Percentiles rank a stretch among this genome's conserved stretches.
Evolutionary conservation across 2,113 vertebrate species (phyloP).

Genomic region (Piaya cayana): DNA sequence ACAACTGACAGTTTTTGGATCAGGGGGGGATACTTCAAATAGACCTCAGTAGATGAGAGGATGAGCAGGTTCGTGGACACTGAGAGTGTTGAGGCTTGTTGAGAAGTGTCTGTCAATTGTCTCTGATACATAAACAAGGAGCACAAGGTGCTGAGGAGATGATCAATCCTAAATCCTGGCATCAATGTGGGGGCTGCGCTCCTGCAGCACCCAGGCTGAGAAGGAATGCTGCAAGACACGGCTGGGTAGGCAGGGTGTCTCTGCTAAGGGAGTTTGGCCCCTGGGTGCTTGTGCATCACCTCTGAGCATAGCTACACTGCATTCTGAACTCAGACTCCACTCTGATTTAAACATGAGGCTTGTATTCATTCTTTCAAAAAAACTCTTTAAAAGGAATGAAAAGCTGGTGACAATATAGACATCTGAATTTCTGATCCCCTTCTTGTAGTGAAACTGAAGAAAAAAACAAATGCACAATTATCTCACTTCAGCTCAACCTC

Average conservation of each 20-base stretch:
- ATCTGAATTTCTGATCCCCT: not conserved
- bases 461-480: not conserved
- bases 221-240: not conserved
- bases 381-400: not conserved
- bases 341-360: not conserved
- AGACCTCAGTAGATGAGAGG: not conserved
- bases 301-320: fast-evolving
- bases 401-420: not conserved
- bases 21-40: fast-evolving
- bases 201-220: not conserved
- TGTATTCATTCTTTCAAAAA: not conserved
- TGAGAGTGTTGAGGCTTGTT: not conserved
- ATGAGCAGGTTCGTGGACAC: not conserved
- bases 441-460: not conserved
- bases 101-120: not conserved
- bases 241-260: not conserved
- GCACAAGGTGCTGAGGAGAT: not conserved
- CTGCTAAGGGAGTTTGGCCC: not conserved
- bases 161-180: not conserved
- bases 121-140: not conserved
- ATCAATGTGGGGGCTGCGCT: fast-evolving
- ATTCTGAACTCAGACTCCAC: not conserved
- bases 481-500: not conserved
- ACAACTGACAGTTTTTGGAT: not conserved
- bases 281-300: fast-evolving